phyloP scores from a whole-genome alignment of 2,113 vertebrate species.

The Desmodus rotundus region DNA sequence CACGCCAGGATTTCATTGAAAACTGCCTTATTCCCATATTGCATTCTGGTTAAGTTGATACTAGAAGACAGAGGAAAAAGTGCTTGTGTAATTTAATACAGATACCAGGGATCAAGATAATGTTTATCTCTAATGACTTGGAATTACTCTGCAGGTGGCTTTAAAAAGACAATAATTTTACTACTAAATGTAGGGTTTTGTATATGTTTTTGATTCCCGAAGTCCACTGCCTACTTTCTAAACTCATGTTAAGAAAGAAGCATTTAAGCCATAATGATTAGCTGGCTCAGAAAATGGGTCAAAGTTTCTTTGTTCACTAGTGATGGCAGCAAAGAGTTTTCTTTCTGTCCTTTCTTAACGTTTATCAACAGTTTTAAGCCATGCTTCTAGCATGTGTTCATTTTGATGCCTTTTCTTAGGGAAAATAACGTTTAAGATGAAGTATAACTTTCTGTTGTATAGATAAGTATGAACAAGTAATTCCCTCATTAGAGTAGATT shows the following conservation, averaged over 20 bases:
- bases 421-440: background rate
- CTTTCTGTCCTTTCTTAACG: background rate
- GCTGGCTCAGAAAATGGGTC: background rate
- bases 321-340: background rate
- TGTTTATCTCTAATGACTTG: background rate
- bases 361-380: background rate
- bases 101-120: background rate
- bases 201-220: constrained; percentile 8
- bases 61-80: background rate
- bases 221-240: background rate
- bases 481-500: background rate
- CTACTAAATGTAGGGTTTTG: background rate
- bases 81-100: background rate
- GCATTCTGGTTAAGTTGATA: background rate
- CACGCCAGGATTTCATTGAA: background rate
- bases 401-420: background rate
- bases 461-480: background rate
- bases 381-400: background rate
- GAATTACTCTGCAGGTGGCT: background rate
- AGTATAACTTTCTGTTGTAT: background rate
- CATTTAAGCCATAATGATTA: background rate
- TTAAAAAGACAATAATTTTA: background rate
- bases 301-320: constrained; percentile 22
- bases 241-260: background rate
- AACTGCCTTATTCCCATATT: background rate